Conservation (phyloP, 1,140 invertebrate genomes). For the Pomacea maculata region DNA sequence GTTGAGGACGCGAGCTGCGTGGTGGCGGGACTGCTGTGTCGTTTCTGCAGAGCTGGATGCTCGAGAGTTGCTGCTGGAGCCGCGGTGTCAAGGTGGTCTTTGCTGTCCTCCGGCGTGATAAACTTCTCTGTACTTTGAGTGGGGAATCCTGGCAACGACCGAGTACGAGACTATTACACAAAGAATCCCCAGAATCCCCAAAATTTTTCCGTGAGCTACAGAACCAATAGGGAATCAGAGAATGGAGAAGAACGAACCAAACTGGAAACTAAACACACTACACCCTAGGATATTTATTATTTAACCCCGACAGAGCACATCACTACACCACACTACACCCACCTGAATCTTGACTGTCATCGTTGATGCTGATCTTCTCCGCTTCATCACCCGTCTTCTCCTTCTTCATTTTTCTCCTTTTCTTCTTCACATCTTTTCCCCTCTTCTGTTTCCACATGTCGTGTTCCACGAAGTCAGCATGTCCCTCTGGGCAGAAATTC, state of each 20-base stretch:
- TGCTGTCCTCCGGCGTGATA: conserved; percentile 42
- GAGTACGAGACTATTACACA: too few species aligned
- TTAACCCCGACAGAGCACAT: too few species aligned
- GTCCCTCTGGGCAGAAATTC: conserved; percentile 18
- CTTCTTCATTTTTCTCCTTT: conserved; percentile 1
- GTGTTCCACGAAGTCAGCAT: background rate
- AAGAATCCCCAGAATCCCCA: too few species aligned
- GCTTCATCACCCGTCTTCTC: background rate
- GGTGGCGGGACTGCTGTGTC: background rate
- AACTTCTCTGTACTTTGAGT: conserved; percentile 33
- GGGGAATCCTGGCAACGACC: background rate
- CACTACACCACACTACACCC: background rate
- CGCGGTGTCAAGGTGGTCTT: conserved; percentile 36
- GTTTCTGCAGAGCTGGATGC: conserved; percentile 1
- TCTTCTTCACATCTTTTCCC: conserved; percentile 3
- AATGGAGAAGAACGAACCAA: too few species aligned
- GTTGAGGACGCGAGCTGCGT: background rate
- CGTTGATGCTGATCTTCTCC: conserved; percentile 26
- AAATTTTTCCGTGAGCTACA: too few species aligned
- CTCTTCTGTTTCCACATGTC: background rate
- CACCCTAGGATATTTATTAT: too few species aligned
- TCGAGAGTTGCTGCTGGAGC: conserved; percentile 2
- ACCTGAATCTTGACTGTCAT: conserved; percentile 46
- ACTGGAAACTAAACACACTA: too few species aligned
- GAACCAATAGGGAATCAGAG: too few species aligned